A percentile compares a stretch with the other conserved stretches of the same genome.
These are phyloP conservation scores for Sphaerodactylus townsendi DNA, from an alignment of 2,113 vertebrate genomes.

Conservation along the genomic window DNA sequence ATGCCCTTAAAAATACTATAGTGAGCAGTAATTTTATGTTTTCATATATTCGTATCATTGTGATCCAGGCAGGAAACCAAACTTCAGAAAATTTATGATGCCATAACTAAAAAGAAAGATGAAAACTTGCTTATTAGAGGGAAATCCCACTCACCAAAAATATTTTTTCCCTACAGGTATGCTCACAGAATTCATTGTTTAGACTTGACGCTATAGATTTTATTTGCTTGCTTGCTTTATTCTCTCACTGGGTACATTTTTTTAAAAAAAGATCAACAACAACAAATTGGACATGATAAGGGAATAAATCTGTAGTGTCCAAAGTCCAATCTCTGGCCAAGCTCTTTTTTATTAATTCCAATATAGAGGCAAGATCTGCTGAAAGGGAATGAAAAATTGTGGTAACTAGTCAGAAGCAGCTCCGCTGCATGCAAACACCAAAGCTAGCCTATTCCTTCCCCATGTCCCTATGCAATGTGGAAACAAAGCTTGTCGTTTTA, in stretches of 20 bases:
- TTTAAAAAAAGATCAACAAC: not conserved
- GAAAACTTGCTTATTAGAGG: slow-evolving; percentile 17
- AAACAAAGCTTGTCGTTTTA: slow-evolving; percentile 47
- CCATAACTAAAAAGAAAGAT: not conserved
- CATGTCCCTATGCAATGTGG: not conserved
- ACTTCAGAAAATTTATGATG: not conserved
- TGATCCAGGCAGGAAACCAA: not conserved
- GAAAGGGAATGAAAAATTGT: not conserved
- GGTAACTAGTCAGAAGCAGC: slow-evolving; percentile 6
- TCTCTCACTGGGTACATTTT: not conserved
- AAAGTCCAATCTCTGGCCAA: not conserved
- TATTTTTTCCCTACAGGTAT: not conserved
- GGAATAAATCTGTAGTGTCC: not conserved
- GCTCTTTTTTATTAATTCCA: slow-evolving; percentile 11
- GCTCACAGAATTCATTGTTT: not conserved
- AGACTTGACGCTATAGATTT: not conserved
- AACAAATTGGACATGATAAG: not conserved
- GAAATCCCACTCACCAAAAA: not conserved
- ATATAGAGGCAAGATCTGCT: slow-evolving; percentile 17
- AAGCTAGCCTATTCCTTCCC: slow-evolving; percentile 1
- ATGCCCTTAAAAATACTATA: not conserved
- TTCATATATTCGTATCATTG: not conserved
- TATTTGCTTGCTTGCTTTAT: not conserved
- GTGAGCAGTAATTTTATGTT: slow-evolving; percentile 12
- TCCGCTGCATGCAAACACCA: not conserved